Percentiles rank a stretch among this genome's conserved stretches.
Conservation (phyloP, 2,113 vertebrate genomes). For the Tringa solitaria region DNA sequence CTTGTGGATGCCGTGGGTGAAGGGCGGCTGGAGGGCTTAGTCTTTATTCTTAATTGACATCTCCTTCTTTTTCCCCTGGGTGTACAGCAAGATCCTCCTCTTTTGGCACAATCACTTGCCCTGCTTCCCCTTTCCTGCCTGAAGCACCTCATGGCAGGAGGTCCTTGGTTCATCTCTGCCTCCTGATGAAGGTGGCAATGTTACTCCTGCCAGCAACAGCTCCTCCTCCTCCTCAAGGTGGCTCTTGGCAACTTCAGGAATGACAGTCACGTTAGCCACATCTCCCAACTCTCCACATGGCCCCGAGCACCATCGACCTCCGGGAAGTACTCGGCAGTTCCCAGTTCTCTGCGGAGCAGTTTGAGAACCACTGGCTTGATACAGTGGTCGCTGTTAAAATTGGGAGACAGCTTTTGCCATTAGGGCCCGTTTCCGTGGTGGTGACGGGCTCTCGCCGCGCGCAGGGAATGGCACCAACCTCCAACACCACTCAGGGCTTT, state of each 20-base stretch:
- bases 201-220: background rate
- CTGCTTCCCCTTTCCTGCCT: slow-evolving; percentile 33
- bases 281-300: background rate
- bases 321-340: background rate
- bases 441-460: background rate
- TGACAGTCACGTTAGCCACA: background rate
- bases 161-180: slow-evolving; percentile 19
- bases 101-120: slow-evolving; percentile 11
- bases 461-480: background rate
- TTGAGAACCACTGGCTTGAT: slow-evolving; percentile 56
- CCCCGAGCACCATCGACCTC: background rate
- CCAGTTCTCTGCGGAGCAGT: slow-evolving; percentile 38
- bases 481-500: background rate
- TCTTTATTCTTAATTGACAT: background rate
- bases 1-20: background rate
- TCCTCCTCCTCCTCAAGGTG: slow-evolving; percentile 32
- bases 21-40: background rate
- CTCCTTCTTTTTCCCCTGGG: background rate
- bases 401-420: background rate
- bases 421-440: background rate
- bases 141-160: slow-evolving; percentile 42
- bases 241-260: slow-evolving; percentile 41
- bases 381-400: slow-evolving; percentile 26
- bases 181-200: background rate
- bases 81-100: slow-evolving; percentile 8